Conservation (phyloP, 2,797 vertebrate genomes). For the Agapornis canus region DNA sequence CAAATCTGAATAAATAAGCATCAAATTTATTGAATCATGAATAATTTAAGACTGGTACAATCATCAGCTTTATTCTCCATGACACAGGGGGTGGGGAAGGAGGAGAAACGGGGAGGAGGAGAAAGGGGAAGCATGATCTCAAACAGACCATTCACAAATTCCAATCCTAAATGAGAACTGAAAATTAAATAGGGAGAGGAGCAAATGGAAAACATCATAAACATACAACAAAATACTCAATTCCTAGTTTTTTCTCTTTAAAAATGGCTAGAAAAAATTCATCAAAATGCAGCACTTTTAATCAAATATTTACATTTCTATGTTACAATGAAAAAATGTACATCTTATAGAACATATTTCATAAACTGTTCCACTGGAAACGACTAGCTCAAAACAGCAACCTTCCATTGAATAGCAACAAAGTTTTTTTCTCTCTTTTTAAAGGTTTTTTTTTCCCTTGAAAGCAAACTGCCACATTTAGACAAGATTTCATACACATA, state of each 20-base stretch:
- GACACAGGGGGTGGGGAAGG: constrained; percentile 36
- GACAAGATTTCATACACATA: constrained; percentile 73
- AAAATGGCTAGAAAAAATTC: constrained; percentile 95
- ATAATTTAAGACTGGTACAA: constrained; percentile 99
- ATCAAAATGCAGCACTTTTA: constrained; percentile 92
- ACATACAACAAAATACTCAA: constrained; percentile 94
- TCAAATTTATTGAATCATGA: constrained; percentile 97
- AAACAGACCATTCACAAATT: constrained; percentile 79
- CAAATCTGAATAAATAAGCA: constrained; percentile 92
- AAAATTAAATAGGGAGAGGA: constrained; percentile 82
- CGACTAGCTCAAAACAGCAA: constrained; percentile 79
- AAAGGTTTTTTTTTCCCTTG: constrained; percentile 54
- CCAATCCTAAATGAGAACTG: constrained; percentile 83
- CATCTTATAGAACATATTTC: constrained; percentile 92
- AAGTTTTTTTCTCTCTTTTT: constrained; percentile 66
- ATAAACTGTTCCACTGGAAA: constrained; percentile 84
- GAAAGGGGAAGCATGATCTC: constrained; percentile 72
- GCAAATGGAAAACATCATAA: constrained; percentile 83
- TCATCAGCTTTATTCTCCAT: constrained; percentile 89
- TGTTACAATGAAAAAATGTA: constrained; percentile 95
- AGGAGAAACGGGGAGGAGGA: background rate
- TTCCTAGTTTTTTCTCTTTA: constrained; percentile 92
- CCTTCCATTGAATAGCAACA: constrained; percentile 77
- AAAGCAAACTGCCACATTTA: constrained; percentile 77
- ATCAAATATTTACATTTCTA: constrained; percentile 94